These are phyloP conservation scores for Nezara viridula DNA, from an alignment of 2,888 invertebrate genomes.

Conservation along the genomic window DNA sequence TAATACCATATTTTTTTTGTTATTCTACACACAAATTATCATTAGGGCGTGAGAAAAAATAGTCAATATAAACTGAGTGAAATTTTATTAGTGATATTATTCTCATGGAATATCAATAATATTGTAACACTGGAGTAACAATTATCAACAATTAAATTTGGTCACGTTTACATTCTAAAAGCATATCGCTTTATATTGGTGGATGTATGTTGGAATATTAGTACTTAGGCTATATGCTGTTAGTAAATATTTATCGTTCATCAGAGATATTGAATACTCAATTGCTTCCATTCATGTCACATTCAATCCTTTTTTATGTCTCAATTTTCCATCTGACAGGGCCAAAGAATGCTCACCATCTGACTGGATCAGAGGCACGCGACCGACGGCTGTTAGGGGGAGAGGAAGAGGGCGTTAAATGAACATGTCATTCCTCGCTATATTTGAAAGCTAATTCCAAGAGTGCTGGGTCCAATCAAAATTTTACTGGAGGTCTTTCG, in stretches of 20 bases:
- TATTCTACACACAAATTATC: too few relatives aligned
- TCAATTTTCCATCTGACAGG: constrained; percentile 11
- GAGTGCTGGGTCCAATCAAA: neutral
- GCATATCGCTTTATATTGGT: neutral
- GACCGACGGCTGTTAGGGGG: neutral
- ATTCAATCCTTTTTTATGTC: constrained; percentile 24
- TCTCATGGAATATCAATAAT: too few relatives aligned
- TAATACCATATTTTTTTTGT: too few relatives aligned
- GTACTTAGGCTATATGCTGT: neutral
- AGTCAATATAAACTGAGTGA: too few relatives aligned
- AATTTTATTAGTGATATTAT: too few relatives aligned
- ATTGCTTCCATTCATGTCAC: constrained; percentile 1
- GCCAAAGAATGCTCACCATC: constrained; percentile 2
- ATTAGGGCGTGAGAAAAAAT: too few relatives aligned
- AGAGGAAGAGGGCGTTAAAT: constrained; percentile 15
- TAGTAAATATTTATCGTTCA: constrained; percentile 7
- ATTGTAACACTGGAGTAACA: too few relatives aligned
- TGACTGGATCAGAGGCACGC: neutral
- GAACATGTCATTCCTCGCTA: neutral
- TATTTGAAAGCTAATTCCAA: neutral
- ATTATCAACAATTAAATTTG: too few relatives aligned
- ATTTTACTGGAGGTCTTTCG: neutral
- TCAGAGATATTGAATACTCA: neutral
- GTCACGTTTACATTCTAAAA: neutral
- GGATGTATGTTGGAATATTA: neutral